Evolutionary conservation across 2,888 invertebrate genomes (phyloP).

Genomic region (Steromphala cineraria): DNA sequence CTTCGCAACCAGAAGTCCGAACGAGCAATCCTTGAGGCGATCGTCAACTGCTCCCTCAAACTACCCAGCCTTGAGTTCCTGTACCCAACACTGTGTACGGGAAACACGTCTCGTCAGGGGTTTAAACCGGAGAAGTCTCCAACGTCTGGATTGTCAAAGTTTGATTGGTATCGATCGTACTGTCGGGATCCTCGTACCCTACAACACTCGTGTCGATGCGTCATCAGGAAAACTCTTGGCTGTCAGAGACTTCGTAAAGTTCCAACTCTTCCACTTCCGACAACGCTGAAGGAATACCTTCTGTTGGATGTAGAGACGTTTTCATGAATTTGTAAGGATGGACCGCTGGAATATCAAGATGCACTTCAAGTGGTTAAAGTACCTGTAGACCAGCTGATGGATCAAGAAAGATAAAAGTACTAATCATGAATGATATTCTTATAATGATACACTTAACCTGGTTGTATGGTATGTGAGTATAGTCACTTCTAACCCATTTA

Average conservation of each 20-base stretch:
- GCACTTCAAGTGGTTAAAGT: no score
- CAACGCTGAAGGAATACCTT: slow-evolving; percentile 65
- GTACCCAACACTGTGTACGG: neutral
- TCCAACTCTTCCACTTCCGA: slow-evolving; percentile 63
- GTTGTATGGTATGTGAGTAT: no score
- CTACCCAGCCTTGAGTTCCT: slow-evolving; percentile 62
- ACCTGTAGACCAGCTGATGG: no score
- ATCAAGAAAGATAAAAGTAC: no score
- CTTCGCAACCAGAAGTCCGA: slow-evolving; percentile 49
- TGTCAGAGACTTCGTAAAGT: slow-evolving; percentile 55
- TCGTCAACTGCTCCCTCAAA: slow-evolving; percentile 60
- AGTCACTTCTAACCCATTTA: no score
- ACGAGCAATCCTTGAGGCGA: slow-evolving; percentile 54
- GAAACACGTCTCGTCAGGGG: neutral
- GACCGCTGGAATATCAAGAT: neutral
- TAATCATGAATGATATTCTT: no score
- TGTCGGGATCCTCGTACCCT: slow-evolving; percentile 64
- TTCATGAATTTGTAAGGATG: neutral
- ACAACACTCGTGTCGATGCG: slow-evolving; percentile 69
- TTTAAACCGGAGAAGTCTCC: neutral
- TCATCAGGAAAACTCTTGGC: slow-evolving; percentile 61
- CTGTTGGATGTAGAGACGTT: slow-evolving; percentile 22
- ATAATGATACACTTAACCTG: no score
- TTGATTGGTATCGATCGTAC: slow-evolving; percentile 30
- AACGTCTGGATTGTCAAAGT: neutral